phyloP scores from a whole-genome alignment of 1,140 invertebrate species.

The Chlorops oryzae region DNA sequence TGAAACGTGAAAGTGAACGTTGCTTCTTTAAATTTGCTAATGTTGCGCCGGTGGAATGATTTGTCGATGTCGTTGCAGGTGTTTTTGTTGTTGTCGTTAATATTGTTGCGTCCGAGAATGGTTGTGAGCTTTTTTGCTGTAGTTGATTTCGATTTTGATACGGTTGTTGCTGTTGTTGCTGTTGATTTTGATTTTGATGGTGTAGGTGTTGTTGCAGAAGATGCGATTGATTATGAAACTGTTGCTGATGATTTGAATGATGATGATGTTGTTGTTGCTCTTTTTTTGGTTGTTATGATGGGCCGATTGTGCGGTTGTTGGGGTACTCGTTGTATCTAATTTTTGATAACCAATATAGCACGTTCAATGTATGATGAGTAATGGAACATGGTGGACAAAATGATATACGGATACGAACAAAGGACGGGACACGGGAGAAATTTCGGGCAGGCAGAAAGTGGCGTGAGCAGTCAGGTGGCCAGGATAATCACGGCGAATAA shows the following conservation, averaged over 20 bases:
- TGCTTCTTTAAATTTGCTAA: slow-evolving; percentile 87
- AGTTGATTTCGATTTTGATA: slow-evolving; percentile 16
- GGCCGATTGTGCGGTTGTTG: no score
- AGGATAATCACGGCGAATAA: no score
- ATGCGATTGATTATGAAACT: not conserved
- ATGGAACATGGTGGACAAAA: no score
- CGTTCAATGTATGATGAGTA: no score
- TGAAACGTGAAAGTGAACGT: slow-evolving; percentile 70
- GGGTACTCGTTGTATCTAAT: no score
- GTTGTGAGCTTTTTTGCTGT: slow-evolving; percentile 37
- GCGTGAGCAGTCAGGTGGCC: no score
- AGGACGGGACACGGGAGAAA: no score
- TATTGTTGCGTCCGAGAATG: slow-evolving; percentile 29
- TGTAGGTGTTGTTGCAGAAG: not conserved
- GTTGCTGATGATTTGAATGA: slow-evolving; percentile 11
- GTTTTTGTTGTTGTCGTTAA: slow-evolving; percentile 17
- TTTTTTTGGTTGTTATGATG: not conserved
- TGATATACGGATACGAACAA: no score
- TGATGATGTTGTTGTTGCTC: not conserved
- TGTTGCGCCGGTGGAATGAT: slow-evolving; percentile 50
- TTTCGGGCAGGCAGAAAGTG: no score
- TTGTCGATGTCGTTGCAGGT: slow-evolving; percentile 27
- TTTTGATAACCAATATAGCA: no score
- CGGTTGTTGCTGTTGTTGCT: slow-evolving; percentile 3
- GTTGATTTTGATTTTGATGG: not conserved